Base-by-base conservation (phyloP, 2,888 invertebrate species). In the Harpagoxenus sublaevis region DNA sequence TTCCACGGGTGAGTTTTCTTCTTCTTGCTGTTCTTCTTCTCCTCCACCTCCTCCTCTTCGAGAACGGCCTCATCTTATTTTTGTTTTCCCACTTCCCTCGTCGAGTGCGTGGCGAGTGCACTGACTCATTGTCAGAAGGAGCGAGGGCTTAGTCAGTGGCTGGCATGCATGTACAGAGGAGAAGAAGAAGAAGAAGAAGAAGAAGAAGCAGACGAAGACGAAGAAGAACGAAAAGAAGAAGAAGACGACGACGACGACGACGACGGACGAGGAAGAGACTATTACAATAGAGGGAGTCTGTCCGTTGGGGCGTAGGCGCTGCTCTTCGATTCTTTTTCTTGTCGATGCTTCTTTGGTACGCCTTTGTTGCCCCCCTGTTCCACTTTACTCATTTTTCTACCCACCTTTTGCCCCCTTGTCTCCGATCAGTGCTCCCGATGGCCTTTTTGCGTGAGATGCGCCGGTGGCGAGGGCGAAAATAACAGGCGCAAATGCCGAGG, bases 101-200 rank as follows among this genome's bases (percentile, higher is more conserved):
- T 73, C 89, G 90, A 83, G 84, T 86, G 85, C 79, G 77, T 85
- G 78, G 84, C 78, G 89, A 91, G 91, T 90, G 91, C 91, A 91
- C 91, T 92, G 91, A 91, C 91, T 91, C 91, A 92, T 89, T 90
- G 90, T 89, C 91, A 89, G 88, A 86, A 88, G 87, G 84, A 90
- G 89, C 79, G 87, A 91, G 89, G 85, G 87, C 90, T 89, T 91
- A 91, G 91, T 91, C 90, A 90, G 91, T 90, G 88, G 91, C 89
- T 88, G 92, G 89, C 90, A 91, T 91, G 89, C 87, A 86, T 85
- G 85, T 87, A 71, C 84, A 83, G 83, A 86, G 85, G 86, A 75
- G 87, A 86, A 84, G 84, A 85, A 75, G 84, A 68, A 51, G 83
- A 75, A 45, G 81, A 42, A 63, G 83, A 0, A 23, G 23, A 23